Percentiles rank a stretch among this genome's conserved stretches.
phyloP scores from a whole-genome alignment of 2,797 vertebrate genomes.

The Mycteria americana region DNA sequence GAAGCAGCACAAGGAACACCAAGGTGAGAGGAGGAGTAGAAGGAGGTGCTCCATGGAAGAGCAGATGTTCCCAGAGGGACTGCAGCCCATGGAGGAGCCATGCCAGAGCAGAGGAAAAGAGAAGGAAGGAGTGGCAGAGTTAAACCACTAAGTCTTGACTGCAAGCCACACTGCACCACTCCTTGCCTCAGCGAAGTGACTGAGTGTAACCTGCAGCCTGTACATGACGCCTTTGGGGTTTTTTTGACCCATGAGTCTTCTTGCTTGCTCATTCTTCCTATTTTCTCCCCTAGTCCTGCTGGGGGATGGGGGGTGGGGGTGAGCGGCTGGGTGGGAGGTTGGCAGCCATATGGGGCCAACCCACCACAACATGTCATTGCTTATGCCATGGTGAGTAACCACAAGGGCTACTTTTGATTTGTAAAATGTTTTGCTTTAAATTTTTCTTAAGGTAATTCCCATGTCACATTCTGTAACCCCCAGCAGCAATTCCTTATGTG shows the following conservation, averaged over 20 bases:
- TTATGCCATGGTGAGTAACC: background rate
- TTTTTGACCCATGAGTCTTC: background rate
- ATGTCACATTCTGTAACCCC: background rate
- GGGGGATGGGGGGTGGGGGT: too few relatives aligned
- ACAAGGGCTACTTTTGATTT: background rate
- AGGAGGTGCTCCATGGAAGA: background rate
- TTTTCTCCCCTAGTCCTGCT: background rate
- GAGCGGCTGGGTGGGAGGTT: background rate
- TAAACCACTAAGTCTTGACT: background rate
- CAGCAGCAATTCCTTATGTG: background rate
- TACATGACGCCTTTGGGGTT: background rate
- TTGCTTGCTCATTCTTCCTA: background rate
- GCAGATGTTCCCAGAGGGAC: background rate
- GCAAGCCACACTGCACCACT: background rate
- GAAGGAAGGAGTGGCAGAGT: background rate
- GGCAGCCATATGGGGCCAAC: background rate
- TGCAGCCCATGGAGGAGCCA: background rate
- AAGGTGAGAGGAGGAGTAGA: background rate
- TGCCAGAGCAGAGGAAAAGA: background rate
- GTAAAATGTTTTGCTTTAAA: background rate
- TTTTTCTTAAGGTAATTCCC: background rate
- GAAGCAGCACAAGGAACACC: background rate
- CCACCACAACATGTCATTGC: background rate
- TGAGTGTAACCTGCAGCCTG: background rate
- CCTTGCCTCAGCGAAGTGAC: background rate